Conservation (phyloP, 2,797 vertebrate species). For the Thamnophis elegans region DNA sequence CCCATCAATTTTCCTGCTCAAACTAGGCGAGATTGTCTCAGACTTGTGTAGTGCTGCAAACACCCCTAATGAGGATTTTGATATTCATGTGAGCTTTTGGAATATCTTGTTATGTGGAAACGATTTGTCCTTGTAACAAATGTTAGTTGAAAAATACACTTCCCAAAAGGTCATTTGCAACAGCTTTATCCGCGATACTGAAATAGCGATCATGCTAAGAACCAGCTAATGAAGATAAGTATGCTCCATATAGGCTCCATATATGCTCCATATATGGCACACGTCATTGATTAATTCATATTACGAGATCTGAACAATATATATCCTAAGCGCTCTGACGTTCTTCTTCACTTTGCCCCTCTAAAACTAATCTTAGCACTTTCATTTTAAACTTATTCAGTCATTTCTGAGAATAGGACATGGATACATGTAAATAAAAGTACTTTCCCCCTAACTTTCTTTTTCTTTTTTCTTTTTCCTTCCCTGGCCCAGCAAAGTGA, state of each 20-base stretch:
- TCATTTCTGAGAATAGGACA: slow-evolving; percentile 22
- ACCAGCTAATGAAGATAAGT: background rate
- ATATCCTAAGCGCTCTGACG: background rate
- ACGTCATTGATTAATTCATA: background rate
- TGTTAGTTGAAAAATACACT: background rate
- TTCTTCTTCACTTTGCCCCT: background rate
- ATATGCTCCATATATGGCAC: background rate
- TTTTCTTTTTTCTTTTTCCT: slow-evolving; percentile 38
- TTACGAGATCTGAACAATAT: background rate
- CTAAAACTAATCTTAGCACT: background rate
- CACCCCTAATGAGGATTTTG: background rate
- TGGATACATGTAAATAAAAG: background rate
- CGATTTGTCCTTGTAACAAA: background rate
- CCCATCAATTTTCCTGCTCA: background rate
- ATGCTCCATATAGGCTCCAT: background rate
- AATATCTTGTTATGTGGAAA: background rate
- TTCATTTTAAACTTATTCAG: background rate
- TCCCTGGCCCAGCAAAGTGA: background rate
- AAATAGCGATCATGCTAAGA: background rate
- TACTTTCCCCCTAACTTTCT: slow-evolving; percentile 22
- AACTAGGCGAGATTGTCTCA: background rate
- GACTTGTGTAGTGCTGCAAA: background rate
- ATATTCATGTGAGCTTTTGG: background rate
- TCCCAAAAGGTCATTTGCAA: background rate
- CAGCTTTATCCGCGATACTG: background rate